These are phyloP conservation scores for Drosophila tsacasi DNA, from an alignment of 1,140 invertebrate genomes.

Conservation along the genomic window DNA sequence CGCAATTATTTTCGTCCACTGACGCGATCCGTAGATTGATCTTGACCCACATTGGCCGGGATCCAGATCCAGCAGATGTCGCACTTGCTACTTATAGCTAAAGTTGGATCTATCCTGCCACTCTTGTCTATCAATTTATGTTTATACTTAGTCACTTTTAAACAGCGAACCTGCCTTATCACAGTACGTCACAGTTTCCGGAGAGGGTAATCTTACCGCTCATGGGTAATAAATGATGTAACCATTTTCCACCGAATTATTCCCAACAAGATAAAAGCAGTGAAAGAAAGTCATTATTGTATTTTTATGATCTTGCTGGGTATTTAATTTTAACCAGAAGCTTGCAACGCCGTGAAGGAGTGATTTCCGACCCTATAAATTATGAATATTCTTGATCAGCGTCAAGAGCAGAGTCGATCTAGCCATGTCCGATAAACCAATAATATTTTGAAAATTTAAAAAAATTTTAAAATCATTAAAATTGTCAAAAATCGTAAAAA, in stretches of 20 bases:
- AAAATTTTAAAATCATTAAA: no score
- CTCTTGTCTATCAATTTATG: neutral
- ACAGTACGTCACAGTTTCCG: neutral
- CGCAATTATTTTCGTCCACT: constrained; percentile 62
- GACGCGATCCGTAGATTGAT: constrained; percentile 61
- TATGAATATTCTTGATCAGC: neutral
- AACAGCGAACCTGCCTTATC: neutral
- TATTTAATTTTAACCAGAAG: neutral
- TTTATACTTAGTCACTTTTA: constrained; percentile 4
- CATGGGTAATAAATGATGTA: neutral
- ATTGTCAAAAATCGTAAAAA: no score
- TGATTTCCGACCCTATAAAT: neutral
- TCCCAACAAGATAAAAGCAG: neutral
- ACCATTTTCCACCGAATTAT: neutral
- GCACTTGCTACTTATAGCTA: neutral
- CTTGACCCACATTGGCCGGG: constrained; percentile 45
- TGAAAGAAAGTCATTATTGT: neutral
- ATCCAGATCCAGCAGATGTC: constrained; percentile 35
- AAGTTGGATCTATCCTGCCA: neutral
- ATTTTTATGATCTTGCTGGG: neutral
- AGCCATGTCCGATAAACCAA: no score
- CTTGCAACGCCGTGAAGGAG: neutral
- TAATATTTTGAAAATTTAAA: no score
- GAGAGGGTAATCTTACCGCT: neutral
- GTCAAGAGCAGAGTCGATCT: neutral